A percentile compares a stretch with the other conserved stretches of the same genome.
These are phyloP conservation scores for Poecilia wingei DNA, from an alignment of 2,797 vertebrate genomes.

Conservation along the genomic window DNA sequence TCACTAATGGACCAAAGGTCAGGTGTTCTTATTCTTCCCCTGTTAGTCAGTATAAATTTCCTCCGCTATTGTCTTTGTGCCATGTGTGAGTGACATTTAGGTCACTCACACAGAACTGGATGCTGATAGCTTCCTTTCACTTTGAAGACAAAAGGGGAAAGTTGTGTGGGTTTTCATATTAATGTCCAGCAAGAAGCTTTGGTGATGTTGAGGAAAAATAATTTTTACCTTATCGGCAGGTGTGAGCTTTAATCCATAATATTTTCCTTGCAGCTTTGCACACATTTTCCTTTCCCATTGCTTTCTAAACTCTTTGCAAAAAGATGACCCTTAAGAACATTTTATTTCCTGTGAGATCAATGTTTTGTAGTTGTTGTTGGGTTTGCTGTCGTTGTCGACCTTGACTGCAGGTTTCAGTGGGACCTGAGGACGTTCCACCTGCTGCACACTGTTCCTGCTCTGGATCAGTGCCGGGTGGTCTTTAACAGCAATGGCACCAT, in stretches of 20 bases:
- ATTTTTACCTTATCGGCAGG: neutral
- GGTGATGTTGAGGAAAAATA: neutral
- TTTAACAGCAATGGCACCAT: slow-evolving; percentile 96
- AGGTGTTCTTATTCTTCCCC: neutral
- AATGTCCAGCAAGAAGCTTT: neutral
- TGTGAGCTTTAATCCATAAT: neutral
- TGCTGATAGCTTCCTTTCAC: neutral
- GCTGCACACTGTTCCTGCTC: slow-evolving; percentile 91
- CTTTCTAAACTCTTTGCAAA: neutral
- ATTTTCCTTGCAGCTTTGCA: neutral
- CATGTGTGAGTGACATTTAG: neutral
- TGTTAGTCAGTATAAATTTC: neutral
- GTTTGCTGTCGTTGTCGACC: slow-evolving; percentile 17
- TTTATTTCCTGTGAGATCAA: neutral
- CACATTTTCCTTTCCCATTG: neutral
- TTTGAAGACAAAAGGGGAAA: neutral
- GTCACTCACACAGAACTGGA: neutral
- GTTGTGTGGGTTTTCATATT: neutral
- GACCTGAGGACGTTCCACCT: slow-evolving; percentile 96
- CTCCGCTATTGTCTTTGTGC: neutral
- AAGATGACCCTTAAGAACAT: neutral
- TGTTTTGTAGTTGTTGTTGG: neutral
- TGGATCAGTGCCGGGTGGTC: slow-evolving; percentile 96
- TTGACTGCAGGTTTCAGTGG: slow-evolving; percentile 84
- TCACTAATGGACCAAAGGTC: neutral